phyloP scores from a whole-genome alignment of 2,888 invertebrate species.

The Rutpela maculata region DNA sequence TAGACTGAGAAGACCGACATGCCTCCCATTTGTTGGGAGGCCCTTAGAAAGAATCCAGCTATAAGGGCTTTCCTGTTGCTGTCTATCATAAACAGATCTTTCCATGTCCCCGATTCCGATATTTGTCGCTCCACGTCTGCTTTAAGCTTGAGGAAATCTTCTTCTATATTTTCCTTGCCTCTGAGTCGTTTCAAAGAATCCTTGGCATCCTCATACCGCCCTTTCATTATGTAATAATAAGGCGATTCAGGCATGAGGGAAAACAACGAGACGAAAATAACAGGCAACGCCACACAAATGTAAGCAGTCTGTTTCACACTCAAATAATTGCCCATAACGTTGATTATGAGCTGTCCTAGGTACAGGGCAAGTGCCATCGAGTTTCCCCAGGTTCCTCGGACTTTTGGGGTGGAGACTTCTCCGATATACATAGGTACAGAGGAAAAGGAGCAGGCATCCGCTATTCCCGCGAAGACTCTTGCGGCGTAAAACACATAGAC shows the following conservation, averaged over 20 bases:
- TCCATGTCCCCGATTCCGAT: constrained; percentile 65
- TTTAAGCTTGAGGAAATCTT: constrained; percentile 59
- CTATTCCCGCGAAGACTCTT: constrained; percentile 61
- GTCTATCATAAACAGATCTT: constrained; percentile 62
- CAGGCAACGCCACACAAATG: constrained; percentile 77
- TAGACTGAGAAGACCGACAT: constrained; percentile 62
- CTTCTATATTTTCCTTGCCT: constrained; percentile 57
- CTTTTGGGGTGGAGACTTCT: constrained; percentile 64
- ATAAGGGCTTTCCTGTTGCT: constrained; percentile 63
- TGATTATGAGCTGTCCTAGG: constrained; percentile 63
- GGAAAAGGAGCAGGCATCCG: constrained; percentile 61
- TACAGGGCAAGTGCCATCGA: constrained; percentile 58
- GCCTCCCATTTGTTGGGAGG: constrained; percentile 64
- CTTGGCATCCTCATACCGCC: constrained; percentile 55
- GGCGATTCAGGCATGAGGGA: constrained; percentile 78
- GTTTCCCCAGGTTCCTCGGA: constrained; percentile 66
- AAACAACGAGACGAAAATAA: constrained; percentile 77
- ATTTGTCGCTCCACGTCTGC: constrained; percentile 63
- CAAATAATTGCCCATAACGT: constrained; percentile 77
- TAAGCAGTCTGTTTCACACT: constrained; percentile 75
- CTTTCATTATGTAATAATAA: constrained; percentile 62
- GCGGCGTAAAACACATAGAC: constrained; percentile 63
- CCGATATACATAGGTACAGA: constrained; percentile 64
- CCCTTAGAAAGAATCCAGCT: constrained; percentile 62
- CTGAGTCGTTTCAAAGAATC: constrained; percentile 57